phyloP scores from a whole-genome alignment of 2,797 vertebrate species.

The Arrhamphus sclerolepis region DNA sequence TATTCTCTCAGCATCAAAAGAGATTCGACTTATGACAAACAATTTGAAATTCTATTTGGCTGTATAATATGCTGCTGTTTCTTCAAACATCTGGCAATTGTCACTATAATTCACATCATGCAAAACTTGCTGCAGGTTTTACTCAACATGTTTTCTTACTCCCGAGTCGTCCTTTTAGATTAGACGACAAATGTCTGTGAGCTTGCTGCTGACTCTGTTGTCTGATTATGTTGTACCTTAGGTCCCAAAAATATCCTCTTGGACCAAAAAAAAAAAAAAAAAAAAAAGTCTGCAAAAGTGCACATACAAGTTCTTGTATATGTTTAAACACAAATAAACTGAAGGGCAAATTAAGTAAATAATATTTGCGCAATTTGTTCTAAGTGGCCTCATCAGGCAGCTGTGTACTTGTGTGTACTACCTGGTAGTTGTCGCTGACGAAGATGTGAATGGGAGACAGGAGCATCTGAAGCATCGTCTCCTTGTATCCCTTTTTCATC shows the following conservation, averaged over 20 bases:
- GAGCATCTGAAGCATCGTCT: constrained; percentile 95
- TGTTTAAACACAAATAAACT: neutral
- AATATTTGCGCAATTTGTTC: too few relatives aligned
- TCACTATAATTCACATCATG: constrained; percentile 25
- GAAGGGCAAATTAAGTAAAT: neutral
- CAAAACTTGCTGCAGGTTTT: constrained; percentile 15
- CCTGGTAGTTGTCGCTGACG: constrained; percentile 95
- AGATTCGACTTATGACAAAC: constrained; percentile 16
- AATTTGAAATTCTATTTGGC: constrained; percentile 23
- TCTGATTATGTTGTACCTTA: neutral
- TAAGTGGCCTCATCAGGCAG: too few relatives aligned
- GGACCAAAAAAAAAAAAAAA: too few relatives aligned
- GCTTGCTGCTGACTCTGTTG: neutral
- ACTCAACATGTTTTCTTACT: constrained; percentile 11
- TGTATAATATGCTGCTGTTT: constrained; percentile 36
- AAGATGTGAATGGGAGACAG: constrained; percentile 94
- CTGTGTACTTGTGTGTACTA: constrained; percentile 47
- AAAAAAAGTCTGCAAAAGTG: too few relatives aligned
- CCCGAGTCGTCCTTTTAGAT: constrained; percentile 13
- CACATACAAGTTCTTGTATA: neutral
- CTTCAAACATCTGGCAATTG: constrained; percentile 20
- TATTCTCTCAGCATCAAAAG: constrained; percentile 38
- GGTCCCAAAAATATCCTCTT: too few relatives aligned
- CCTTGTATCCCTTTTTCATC: constrained; percentile 98
- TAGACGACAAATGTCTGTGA: constrained; percentile 1